phyloP scores from a whole-genome alignment of 1,140 invertebrate species.

The Eubasilissa regina region DNA sequence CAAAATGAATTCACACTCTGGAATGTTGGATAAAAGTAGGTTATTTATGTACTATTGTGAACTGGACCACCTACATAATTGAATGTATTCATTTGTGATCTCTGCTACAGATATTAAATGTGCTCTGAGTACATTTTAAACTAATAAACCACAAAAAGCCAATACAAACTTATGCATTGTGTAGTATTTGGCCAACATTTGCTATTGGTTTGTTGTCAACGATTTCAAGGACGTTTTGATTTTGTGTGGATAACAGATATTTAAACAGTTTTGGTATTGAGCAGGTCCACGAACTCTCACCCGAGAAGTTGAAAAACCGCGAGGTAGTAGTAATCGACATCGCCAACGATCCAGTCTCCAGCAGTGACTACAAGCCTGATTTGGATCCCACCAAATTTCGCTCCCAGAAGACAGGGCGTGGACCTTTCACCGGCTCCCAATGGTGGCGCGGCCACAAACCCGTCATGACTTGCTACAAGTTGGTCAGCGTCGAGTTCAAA shows the following conservation, averaged over 20 bases:
- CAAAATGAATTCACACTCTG: too few species aligned
- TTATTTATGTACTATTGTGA: too few species aligned
- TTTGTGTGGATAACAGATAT: not conserved
- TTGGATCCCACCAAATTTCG: slow-evolving; percentile 90
- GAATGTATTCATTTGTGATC: too few species aligned
- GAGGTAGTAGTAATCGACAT: slow-evolving; percentile 96
- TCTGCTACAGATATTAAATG: too few species aligned
- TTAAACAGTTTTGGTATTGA: not conserved
- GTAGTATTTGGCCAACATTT: too few species aligned
- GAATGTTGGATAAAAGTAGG: too few species aligned
- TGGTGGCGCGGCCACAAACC: slow-evolving; percentile 89
- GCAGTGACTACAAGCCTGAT: slow-evolving; percentile 90
- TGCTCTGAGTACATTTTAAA: too few species aligned
- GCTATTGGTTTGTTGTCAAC: too few species aligned
- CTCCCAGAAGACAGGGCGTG: slow-evolving; percentile 94
- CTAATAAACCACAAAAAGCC: too few species aligned
- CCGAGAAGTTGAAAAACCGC: slow-evolving; percentile 90
- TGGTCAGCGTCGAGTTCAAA: slow-evolving; percentile 98
- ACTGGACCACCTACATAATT: too few species aligned
- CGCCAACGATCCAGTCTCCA: slow-evolving; percentile 88
- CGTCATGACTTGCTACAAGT: slow-evolving; percentile 99
- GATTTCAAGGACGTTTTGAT: too few species aligned
- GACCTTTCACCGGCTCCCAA: slow-evolving; percentile 85
- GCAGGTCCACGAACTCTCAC: slow-evolving; percentile 90
- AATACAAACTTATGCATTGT: too few species aligned